phyloP scores from a whole-genome alignment of 2,113 vertebrate genomes.

The Ceuthmochares aereus region DNA sequence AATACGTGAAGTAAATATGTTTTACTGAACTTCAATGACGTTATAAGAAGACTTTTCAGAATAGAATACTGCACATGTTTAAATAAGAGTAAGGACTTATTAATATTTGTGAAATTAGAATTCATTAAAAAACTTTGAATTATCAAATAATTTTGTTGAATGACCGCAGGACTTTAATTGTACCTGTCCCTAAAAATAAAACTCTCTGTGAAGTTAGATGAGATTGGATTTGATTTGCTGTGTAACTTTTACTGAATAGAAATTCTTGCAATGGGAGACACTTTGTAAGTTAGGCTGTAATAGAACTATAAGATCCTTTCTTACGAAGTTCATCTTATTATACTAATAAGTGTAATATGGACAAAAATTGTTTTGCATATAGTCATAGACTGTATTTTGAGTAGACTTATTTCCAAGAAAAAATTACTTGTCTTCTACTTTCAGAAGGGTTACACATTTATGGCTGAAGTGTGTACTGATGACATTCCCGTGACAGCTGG shows the following conservation, averaged over 20 bases:
- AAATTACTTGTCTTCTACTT: background rate
- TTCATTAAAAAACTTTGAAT: background rate
- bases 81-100: background rate
- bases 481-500: constrained; percentile 63
- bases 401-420: background rate
- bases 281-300: background rate
- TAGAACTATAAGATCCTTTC: background rate
- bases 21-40: background rate
- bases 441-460: constrained; percentile 91
- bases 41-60: background rate
- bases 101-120: background rate
- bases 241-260: background rate
- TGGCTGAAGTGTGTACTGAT: constrained; percentile 81
- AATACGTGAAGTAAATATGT: background rate
- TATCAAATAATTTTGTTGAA: background rate
- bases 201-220: background rate
- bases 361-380: background rate
- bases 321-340: background rate
- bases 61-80: background rate
- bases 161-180: background rate
- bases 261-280: background rate
- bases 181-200: background rate
- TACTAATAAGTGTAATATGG: background rate
- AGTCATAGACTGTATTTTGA: background rate
- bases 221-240: background rate